These are phyloP conservation scores for Etheostoma perlongum DNA, from an alignment of 2,797 vertebrate genomes.

Conservation along the genomic window DNA sequence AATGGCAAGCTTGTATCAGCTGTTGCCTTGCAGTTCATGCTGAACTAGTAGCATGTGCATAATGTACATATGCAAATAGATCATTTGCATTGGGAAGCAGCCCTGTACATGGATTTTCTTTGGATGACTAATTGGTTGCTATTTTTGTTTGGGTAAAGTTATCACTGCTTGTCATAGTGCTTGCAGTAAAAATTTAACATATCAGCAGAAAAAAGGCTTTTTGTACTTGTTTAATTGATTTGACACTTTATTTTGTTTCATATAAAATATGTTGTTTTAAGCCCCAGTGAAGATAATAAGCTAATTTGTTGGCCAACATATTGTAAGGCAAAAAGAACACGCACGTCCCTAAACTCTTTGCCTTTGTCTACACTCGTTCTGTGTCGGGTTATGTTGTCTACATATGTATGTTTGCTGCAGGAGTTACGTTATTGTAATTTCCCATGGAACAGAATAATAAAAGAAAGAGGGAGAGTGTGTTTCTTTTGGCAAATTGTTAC, in stretches of 20 bases:
- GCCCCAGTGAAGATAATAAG: too few relatives aligned
- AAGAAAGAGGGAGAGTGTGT: neutral
- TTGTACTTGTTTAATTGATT: neutral
- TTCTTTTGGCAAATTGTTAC: constrained; percentile 10
- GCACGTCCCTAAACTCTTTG: neutral
- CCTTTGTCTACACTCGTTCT: neutral
- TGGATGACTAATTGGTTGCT: neutral
- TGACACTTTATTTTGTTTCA: neutral
- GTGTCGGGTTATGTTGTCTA: neutral
- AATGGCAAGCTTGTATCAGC: neutral
- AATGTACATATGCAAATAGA: constrained; percentile 17
- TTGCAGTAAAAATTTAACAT: neutral
- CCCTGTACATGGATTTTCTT: neutral
- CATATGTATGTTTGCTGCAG: neutral
- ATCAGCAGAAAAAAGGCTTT: neutral
- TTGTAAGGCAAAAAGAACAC: neutral
- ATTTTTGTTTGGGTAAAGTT: neutral
- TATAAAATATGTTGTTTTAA: neutral
- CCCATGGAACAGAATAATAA: neutral
- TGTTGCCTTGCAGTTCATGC: constrained; percentile 21
- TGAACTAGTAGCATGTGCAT: neutral
- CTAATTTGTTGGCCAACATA: neutral
- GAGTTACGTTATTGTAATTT: neutral
- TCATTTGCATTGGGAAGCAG: neutral
- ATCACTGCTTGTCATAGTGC: neutral